A percentile compares a stretch with the other conserved stretches of the same genome.
Evolutionary conservation across 35 echinoderm and acorn worm species (phyloP).

Genomic region (Strongylocentrotus purpuratus): DNA sequence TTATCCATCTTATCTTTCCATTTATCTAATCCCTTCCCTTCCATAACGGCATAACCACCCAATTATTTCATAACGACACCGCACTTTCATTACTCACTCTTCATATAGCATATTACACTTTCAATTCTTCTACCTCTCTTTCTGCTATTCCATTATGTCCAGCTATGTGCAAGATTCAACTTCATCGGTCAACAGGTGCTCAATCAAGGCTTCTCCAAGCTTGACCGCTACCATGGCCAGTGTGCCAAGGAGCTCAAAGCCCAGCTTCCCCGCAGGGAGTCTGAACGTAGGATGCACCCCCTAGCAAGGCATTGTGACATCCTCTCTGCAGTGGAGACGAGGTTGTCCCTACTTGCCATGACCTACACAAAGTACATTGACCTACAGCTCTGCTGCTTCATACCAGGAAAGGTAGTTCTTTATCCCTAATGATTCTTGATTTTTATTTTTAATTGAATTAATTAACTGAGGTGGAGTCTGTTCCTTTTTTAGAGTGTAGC

Average conservation of each 20-base stretch:
- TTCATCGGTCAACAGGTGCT: constrained; percentile 80
- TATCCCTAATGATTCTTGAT: neutral
- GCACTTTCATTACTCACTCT: neutral
- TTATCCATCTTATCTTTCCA: neutral
- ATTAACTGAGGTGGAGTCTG: neutral
- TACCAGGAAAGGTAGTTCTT: constrained; percentile 90
- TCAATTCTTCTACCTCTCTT: neutral
- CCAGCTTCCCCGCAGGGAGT: constrained; percentile 84
- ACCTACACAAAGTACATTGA: constrained; percentile 96
- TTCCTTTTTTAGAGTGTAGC: too few relatives aligned
- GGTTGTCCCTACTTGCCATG: constrained; percentile 92
- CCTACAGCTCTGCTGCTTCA: constrained; percentile 91
- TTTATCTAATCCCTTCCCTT: neutral
- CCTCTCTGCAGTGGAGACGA: constrained; percentile 91
- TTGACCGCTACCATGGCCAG: constrained; percentile 75
- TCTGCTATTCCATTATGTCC: neutral
- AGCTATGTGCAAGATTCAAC: constrained; percentile 86
- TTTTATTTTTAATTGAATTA: neutral
- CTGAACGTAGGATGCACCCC: constrained; percentile 85
- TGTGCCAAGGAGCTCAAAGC: constrained; percentile 86
- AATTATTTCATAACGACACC: neutral
- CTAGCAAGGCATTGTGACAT: constrained; percentile 95
- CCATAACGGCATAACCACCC: neutral
- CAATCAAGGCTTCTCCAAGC: constrained; percentile 78
- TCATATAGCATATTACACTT: neutral